Conservation (phyloP, 2,113 vertebrate genomes). For the Zingel zingel region DNA sequence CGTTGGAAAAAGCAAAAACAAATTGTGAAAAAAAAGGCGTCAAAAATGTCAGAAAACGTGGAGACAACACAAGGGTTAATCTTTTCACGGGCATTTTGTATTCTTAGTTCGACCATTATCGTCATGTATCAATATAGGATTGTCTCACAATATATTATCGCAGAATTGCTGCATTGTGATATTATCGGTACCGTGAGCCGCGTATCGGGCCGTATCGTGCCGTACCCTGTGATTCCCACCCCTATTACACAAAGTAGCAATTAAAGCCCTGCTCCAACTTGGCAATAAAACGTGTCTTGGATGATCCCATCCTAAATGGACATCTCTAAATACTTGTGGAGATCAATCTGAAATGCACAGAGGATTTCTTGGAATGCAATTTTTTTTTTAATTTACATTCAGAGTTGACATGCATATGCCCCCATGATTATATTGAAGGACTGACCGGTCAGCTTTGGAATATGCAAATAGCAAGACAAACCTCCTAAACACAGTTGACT, state of each 20-base stretch:
- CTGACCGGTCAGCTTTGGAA: not conserved
- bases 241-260: not conserved
- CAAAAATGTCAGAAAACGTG: too few species aligned
- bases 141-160: too few species aligned
- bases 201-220: too few species aligned
- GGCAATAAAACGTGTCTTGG: not conserved
- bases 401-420: not conserved
- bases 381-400: not conserved
- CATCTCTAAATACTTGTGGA: not conserved
- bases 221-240: too few species aligned
- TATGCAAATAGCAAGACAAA: not conserved
- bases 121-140: too few species aligned
- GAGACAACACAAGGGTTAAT: too few species aligned
- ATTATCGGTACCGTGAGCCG: too few species aligned
- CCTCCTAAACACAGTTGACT: not conserved
- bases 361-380: not conserved
- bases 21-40: too few species aligned
- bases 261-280: not conserved
- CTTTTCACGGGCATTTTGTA: too few species aligned
- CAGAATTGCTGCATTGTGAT: too few species aligned
- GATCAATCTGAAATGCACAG: not conserved
- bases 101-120: too few species aligned
- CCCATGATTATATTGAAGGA: not conserved
- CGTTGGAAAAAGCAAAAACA: too few species aligned
- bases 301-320: not conserved